Conservation (phyloP, 2,797 vertebrate species). For the Sciurus vulgaris region DNA sequence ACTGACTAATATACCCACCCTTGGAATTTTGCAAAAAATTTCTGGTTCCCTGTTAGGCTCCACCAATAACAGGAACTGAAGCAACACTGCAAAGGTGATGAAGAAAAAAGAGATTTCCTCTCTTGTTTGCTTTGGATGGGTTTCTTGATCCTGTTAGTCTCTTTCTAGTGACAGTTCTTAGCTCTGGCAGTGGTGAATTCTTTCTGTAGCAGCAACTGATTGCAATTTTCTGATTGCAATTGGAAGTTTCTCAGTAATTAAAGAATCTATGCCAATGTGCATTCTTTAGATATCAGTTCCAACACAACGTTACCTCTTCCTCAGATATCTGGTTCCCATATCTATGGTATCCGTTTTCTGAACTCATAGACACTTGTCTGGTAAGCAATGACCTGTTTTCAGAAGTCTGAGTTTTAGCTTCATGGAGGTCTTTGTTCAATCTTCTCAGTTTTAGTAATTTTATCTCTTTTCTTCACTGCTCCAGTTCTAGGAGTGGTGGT, state of each 20-base stretch:
- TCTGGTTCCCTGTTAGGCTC: neutral
- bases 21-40: conserved; percentile 27
- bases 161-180: neutral
- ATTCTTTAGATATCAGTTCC: neutral
- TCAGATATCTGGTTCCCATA: neutral
- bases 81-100: neutral
- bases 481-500: neutral
- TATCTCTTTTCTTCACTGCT: neutral
- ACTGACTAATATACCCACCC: neutral
- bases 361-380: neutral
- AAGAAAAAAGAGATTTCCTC: neutral
- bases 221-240: neutral
- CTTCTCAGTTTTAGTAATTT: conserved; percentile 47
- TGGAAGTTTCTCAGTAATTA: neutral
- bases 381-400: neutral
- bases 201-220: neutral
- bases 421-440: neutral
- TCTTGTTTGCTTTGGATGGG: neutral
- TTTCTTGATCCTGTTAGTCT: neutral
- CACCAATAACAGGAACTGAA: neutral
- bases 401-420: neutral
- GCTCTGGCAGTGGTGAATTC: neutral
- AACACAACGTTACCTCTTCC: neutral
- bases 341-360: neutral
- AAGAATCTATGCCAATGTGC: neutral